These are phyloP conservation scores for Machimus atricapillus DNA, from an alignment of 2,888 invertebrate genomes.

Conservation along the genomic window DNA sequence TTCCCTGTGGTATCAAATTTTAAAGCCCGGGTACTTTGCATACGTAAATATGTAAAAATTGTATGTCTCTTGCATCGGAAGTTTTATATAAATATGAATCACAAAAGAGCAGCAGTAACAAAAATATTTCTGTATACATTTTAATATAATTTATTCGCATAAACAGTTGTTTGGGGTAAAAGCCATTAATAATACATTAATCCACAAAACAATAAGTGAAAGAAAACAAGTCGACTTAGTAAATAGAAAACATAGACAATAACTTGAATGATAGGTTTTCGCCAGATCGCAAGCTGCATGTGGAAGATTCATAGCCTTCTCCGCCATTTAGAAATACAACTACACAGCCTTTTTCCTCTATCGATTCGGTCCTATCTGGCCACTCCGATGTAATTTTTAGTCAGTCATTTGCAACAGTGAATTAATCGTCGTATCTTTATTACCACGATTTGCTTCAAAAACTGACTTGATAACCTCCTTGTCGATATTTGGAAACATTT, in stretches of 20 bases:
- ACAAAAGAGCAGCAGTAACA: neutral
- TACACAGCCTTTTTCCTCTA: slow-evolving; percentile 17
- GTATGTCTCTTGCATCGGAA: too few species aligned
- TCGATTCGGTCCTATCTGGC: neutral
- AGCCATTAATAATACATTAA: slow-evolving; percentile 24
- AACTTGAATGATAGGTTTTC: slow-evolving; percentile 4
- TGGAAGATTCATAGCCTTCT: slow-evolving; percentile 11
- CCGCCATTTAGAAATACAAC: neutral
- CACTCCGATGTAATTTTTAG: slow-evolving; percentile 39
- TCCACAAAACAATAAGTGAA: neutral
- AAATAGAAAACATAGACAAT: neutral
- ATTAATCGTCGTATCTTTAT: slow-evolving; percentile 90
- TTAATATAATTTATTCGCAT: slow-evolving; percentile 19
- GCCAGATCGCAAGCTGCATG: slow-evolving; percentile 1
- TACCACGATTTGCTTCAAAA: slow-evolving; percentile 85
- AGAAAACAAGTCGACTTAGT: neutral
- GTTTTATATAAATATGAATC: neutral
- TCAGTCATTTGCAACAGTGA: slow-evolving; percentile 88
- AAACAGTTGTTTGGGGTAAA: neutral
- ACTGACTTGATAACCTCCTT: slow-evolving; percentile 91
- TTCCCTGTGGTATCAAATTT: too few species aligned
- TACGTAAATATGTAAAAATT: too few species aligned
- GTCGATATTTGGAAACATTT: slow-evolving; percentile 97
- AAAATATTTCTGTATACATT: neutral
- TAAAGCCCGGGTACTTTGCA: too few species aligned